These are phyloP conservation scores for Siniperca scherzeri DNA, from an alignment of 2,797 vertebrate species.

Conservation along the genomic window DNA sequence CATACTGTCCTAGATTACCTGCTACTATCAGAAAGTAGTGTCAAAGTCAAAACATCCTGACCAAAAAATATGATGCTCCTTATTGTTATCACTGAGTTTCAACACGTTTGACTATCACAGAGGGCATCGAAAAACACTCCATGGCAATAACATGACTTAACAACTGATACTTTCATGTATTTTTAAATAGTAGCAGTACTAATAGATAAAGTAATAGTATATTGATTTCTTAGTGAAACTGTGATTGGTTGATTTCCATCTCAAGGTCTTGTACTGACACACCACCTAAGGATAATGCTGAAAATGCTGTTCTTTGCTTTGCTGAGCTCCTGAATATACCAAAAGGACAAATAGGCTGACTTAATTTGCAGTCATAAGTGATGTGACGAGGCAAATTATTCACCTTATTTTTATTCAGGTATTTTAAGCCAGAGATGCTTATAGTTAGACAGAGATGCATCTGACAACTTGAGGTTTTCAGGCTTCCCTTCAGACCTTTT, in stretches of 20 bases:
- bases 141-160: not conserved
- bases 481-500: not conserved
- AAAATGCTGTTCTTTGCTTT: not conserved
- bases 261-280: not conserved
- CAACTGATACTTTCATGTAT: not conserved
- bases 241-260: slow-evolving; percentile 9
- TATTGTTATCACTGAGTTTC: not conserved
- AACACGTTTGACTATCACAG: not conserved
- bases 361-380: not conserved
- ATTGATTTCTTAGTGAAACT: not conserved
- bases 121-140: not conserved
- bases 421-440: not conserved
- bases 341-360: not conserved
- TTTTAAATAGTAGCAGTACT: not conserved
- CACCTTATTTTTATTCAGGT: not conserved
- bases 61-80: not conserved
- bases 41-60: slow-evolving; percentile 15
- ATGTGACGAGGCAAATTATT: not conserved
- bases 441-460: not conserved
- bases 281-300: not conserved
- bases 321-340: not conserved
- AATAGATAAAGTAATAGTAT: not conserved
- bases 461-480: not conserved
- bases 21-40: not conserved
- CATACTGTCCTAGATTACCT: slow-evolving; percentile 16